A percentile compares a stretch with the other conserved stretches of the same genome.
Conservation (phyloP, 2,888 invertebrate species). For the Rhingia campestris region DNA sequence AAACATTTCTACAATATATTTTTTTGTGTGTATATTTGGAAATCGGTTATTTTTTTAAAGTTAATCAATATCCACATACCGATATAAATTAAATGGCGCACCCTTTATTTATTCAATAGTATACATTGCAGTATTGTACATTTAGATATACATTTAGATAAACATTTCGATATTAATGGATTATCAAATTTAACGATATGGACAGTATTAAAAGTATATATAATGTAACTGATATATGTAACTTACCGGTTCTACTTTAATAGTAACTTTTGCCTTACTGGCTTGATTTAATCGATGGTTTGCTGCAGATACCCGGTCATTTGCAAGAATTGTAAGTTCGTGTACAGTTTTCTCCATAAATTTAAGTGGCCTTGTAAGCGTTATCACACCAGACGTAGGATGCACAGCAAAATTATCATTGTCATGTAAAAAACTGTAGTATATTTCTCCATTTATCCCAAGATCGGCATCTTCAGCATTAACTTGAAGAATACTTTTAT, state of each 20-base stretch:
- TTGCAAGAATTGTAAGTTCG: conserved; percentile 91
- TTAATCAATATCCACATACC: no score
- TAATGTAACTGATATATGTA: background rate
- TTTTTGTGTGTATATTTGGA: no score
- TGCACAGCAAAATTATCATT: conserved; percentile 95
- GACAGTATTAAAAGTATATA: no score
- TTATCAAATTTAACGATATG: no score
- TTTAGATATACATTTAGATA: no score
- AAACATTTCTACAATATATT: no score
- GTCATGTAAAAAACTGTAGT: conserved; percentile 93
- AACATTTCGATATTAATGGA: no score
- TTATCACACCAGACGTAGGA: conserved; percentile 94
- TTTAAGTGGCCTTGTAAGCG: conserved; percentile 90
- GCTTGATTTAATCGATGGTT: conserved; percentile 83
- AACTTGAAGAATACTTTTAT: conserved; percentile 90
- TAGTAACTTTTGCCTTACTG: conserved; percentile 90
- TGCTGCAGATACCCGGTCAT: conserved; percentile 89
- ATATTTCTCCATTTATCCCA: conserved; percentile 97
- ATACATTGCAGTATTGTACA: no score
- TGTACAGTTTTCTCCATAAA: conserved; percentile 88
- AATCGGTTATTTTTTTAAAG: no score
- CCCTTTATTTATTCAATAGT: no score
- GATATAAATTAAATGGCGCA: no score
- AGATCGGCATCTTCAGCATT: conserved; percentile 97
- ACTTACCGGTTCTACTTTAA: conserved; percentile 87